Evolutionary conservation across 2,797 vertebrate species (phyloP).

Genomic region (Cynopterus sphinx): DNA sequence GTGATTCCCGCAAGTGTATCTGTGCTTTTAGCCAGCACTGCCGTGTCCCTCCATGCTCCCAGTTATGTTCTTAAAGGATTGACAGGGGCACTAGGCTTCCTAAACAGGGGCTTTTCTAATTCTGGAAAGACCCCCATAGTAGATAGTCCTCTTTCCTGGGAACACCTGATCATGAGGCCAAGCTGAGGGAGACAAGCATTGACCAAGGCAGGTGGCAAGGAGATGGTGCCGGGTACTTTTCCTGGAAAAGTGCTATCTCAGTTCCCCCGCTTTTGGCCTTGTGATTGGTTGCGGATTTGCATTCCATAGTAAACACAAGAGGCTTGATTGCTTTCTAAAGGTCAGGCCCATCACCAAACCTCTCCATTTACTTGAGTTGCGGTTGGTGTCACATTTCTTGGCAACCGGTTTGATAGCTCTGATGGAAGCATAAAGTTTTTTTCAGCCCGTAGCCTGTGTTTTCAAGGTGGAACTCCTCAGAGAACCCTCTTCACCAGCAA

Average conservation of each 20-base stretch:
- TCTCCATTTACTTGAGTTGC: constrained; percentile 67
- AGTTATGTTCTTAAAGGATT: not conserved
- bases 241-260: not conserved
- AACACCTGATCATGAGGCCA: not conserved
- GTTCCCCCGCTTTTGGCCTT: constrained; percentile 32
- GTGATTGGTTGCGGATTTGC: constrained; percentile 54
- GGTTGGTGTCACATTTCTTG: constrained; percentile 53
- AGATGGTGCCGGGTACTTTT: not conserved
- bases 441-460: not conserved
- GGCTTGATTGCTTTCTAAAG: constrained; percentile 72
- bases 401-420: not conserved
- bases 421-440: not conserved
- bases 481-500: not conserved
- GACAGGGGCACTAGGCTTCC: not conserved
- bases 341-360: constrained; percentile 64
- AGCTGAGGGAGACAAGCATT: not conserved
- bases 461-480: not conserved
- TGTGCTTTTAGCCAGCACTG: not conserved
- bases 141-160: not conserved
- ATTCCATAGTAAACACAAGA: constrained; percentile 62
- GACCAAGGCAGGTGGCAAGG: not conserved
- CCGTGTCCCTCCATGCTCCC: not conserved
- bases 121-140: not conserved
- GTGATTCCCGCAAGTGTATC: not conserved
- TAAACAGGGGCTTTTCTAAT: not conserved